Conservation (phyloP, 2,888 invertebrate species). For the Rhodophaea formosa region DNA sequence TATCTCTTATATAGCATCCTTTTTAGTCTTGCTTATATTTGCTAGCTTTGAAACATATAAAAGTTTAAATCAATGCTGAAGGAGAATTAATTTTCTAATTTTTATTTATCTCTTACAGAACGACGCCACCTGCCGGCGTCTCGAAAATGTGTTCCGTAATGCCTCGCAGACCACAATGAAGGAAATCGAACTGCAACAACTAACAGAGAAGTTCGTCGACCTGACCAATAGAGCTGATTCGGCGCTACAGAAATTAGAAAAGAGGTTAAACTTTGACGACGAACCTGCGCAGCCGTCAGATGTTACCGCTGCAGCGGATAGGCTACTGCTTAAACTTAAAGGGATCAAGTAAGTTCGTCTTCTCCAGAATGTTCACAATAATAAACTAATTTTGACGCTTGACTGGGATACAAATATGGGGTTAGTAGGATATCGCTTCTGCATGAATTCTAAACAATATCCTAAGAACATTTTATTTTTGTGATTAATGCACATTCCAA, state of each 20-base stretch:
- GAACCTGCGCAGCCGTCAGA: conserved; percentile 50
- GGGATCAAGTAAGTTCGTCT: conserved; percentile 55
- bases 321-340: conserved; percentile 56
- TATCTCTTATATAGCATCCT: no score
- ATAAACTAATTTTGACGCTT: background rate
- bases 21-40: no score
- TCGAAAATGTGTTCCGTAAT: conserved; percentile 66
- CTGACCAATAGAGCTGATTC: conserved; percentile 71
- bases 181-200: conserved; percentile 64
- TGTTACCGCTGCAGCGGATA: conserved; percentile 60
- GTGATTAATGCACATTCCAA: no score
- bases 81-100: background rate
- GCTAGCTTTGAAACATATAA: no score
- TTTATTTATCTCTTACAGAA: conserved; percentile 38
- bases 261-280: conserved; percentile 52
- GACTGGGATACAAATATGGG: no score
- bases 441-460: no score
- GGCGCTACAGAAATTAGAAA: conserved; percentile 65
- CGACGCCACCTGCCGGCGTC: conserved; percentile 61
- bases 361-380: background rate
- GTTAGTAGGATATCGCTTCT: no score
- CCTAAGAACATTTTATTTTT: no score
- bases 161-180: conserved; percentile 58
- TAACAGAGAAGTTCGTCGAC: conserved; percentile 72
- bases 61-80: no score